phyloP scores from a whole-genome alignment of 2,113 vertebrate species.

The Carlito syrichta region DNA sequence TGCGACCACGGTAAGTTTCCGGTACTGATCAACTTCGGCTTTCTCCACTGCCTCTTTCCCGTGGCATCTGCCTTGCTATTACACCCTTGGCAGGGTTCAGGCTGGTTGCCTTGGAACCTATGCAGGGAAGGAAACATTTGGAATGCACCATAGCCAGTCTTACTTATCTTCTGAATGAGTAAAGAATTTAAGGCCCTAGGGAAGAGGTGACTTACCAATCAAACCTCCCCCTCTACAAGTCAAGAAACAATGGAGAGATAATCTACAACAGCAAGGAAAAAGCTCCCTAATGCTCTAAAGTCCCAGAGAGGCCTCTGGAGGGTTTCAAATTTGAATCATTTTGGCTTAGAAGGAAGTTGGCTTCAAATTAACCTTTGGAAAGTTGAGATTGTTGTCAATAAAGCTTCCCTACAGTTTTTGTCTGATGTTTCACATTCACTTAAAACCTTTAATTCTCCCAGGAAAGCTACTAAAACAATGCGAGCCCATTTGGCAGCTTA shows the following conservation, averaged over 20 bases:
- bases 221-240: slow-evolving; percentile 46
- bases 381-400: slow-evolving; percentile 58
- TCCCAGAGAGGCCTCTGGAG: slow-evolving; percentile 15
- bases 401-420: slow-evolving; percentile 47
- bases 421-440: slow-evolving; percentile 47
- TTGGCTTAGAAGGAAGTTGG: slow-evolving; percentile 51
- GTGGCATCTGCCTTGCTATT: not conserved
- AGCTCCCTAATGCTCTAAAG: slow-evolving; percentile 31
- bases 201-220: slow-evolving; percentile 48
- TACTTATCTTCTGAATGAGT: slow-evolving; percentile 60
- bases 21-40: not conserved
- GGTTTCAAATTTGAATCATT: slow-evolving; percentile 52
- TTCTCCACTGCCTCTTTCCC: not conserved
- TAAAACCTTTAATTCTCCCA: slow-evolving; percentile 51
- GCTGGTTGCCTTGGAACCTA: not conserved
- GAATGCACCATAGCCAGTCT: slow-evolving; percentile 12
- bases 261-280: slow-evolving; percentile 56
- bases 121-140: not conserved
- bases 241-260: slow-evolving; percentile 59
- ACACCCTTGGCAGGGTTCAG: not conserved
- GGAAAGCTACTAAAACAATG: slow-evolving; percentile 41
- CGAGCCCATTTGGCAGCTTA: slow-evolving; percentile 5
- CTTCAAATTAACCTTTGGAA: slow-evolving; percentile 61
- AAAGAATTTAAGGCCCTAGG: slow-evolving; percentile 67
- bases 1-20: not conserved